phyloP scores from a whole-genome alignment of 2,797 vertebrate genomes.

The Hemibagrus guttatus region DNA sequence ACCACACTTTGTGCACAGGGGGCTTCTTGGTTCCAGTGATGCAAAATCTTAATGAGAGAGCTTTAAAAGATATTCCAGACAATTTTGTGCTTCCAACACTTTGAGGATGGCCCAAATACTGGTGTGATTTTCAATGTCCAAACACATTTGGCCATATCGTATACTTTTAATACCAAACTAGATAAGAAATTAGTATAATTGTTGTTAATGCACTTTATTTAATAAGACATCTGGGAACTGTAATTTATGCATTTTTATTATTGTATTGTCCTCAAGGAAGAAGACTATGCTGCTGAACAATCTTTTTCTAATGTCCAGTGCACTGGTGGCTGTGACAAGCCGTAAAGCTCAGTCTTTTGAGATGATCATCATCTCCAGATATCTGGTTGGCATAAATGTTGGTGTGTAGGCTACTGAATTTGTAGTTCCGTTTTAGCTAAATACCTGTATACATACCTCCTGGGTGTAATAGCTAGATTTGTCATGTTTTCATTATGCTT shows the following conservation, averaged over 20 bases:
- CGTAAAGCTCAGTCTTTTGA: constrained; percentile 82
- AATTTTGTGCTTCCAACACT: not conserved
- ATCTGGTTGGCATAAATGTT: constrained; percentile 84
- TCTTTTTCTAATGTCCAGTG: constrained; percentile 78
- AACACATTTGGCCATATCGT: not conserved
- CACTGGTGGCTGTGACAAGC: constrained; percentile 80
- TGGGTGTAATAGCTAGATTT: too few relatives aligned
- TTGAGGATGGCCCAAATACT: not conserved
- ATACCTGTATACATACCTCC: not conserved
- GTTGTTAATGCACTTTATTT: not conserved
- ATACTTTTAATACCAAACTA: not conserved
- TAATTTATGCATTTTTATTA: not conserved
- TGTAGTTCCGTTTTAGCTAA: not conserved
- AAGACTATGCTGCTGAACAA: constrained; percentile 88
- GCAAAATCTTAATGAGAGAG: not conserved
- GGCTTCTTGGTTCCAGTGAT: not conserved
- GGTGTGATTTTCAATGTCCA: not conserved
- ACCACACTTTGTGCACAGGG: not conserved
- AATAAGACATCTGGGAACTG: not conserved
- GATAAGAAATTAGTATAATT: not conserved
- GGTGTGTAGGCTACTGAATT: constrained; percentile 68
- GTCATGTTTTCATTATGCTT: not conserved
- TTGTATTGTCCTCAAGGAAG: constrained; percentile 74
- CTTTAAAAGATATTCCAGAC: not conserved
- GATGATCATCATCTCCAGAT: constrained; percentile 87